Evolutionary conservation across 2,797 vertebrate species (phyloP).

Genomic region (Champsocephalus gunnari): DNA sequence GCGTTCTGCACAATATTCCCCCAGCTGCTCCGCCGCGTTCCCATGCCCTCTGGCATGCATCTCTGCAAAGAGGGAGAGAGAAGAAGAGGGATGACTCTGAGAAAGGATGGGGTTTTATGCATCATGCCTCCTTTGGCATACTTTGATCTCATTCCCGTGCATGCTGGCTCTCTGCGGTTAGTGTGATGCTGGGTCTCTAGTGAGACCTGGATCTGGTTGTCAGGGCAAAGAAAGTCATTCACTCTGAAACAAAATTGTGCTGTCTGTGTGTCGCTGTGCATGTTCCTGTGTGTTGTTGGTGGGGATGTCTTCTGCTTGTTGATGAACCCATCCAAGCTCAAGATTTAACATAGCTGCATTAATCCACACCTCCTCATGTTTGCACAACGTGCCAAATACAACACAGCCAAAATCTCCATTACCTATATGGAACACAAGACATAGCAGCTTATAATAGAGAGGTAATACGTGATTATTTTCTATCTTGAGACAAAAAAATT

Average conservation of each 20-base stretch:
- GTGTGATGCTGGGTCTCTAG: slow-evolving; percentile 65
- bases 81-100: slow-evolving; percentile 46
- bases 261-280: slow-evolving; percentile 16
- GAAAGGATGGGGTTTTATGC: slow-evolving; percentile 65
- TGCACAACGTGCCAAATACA: slow-evolving; percentile 38
- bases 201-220: slow-evolving; percentile 66
- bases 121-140: slow-evolving; percentile 61
- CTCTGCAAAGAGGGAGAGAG: slow-evolving; percentile 53
- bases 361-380: slow-evolving; percentile 55
- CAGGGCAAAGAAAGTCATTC: slow-evolving; percentile 44
- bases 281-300: not conserved
- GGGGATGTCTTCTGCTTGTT: slow-evolving; percentile 23
- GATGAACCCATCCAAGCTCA: slow-evolving; percentile 71
- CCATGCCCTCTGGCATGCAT: slow-evolving; percentile 71
- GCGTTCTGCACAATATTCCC: slow-evolving; percentile 43
- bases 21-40: slow-evolving; percentile 53
- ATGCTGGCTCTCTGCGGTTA: slow-evolving; percentile 57
- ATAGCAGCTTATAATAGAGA: slow-evolving; percentile 2
- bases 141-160: slow-evolving; percentile 74
- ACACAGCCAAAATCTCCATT: slow-evolving; percentile 18
- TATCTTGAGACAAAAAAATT: slow-evolving; percentile 30
- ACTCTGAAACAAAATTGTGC: slow-evolving; percentile 36
- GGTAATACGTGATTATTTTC: slow-evolving; percentile 8
- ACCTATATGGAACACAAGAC: slow-evolving; percentile 31
- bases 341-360: slow-evolving; percentile 54